Conservation (phyloP, 2,113 vertebrate genomes). For the Lanius collurio region DNA sequence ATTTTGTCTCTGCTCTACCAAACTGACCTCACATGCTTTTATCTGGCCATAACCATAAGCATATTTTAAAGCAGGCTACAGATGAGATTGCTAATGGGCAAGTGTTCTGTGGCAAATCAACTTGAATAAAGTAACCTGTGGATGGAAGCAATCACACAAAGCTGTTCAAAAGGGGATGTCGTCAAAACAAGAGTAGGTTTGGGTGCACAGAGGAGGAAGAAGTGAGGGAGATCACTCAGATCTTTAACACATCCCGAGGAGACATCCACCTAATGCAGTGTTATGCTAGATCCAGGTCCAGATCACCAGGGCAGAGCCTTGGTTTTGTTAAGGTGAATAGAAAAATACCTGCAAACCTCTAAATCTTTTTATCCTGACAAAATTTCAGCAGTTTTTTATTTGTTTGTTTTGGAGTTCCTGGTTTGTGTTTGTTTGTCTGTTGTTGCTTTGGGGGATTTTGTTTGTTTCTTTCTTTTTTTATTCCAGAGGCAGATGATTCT, state of each 20-base stretch:
- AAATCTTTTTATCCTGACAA: background rate
- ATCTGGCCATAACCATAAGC: slow-evolving; percentile 54
- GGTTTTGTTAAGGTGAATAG: background rate
- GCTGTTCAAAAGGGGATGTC: background rate
- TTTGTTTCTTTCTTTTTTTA: background rate
- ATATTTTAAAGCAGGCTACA: slow-evolving; percentile 45
- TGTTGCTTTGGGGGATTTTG: background rate
- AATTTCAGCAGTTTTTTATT: background rate
- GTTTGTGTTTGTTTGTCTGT: background rate
- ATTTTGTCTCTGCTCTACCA: slow-evolving; percentile 35
- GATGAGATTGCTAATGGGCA: slow-evolving; percentile 19
- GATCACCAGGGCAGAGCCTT: background rate
- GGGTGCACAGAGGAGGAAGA: background rate
- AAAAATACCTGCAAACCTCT: background rate
- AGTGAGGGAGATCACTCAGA: background rate
- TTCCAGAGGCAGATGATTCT: background rate
- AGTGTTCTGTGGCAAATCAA: slow-evolving; percentile 19
- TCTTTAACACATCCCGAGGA: background rate
- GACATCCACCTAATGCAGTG: accelerated
- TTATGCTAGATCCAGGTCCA: background rate
- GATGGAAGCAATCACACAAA: slow-evolving; percentile 30
- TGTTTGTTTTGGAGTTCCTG: background rate
- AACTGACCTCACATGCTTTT: slow-evolving; percentile 49
- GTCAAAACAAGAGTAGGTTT: background rate
- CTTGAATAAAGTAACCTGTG: background rate